phyloP scores from a whole-genome alignment of 2,113 vertebrate species.

The Ochotona princeps region DNA sequence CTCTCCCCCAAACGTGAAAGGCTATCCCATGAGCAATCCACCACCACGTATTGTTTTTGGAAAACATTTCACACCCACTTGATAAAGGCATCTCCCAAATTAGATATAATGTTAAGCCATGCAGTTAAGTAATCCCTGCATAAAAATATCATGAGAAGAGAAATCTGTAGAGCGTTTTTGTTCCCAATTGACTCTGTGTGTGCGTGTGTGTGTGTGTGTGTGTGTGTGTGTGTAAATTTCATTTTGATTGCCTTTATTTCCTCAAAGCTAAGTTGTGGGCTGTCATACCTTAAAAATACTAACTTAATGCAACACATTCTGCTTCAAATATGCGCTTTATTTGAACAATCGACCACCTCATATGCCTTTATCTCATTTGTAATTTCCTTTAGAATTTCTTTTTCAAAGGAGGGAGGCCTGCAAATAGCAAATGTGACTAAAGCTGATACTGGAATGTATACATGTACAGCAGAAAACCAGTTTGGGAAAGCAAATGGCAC shows the following conservation, averaged over 20 bases:
- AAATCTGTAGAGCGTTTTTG: not conserved
- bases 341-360: not conserved
- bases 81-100: not conserved
- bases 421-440: conserved; percentile 92
- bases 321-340: not conserved
- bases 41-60: not conserved
- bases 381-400: conserved; percentile 84
- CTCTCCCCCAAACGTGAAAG: not conserved
- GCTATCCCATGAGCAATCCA: not conserved
- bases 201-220: not conserved
- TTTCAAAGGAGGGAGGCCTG: conserved; percentile 92
- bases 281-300: not conserved
- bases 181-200: not conserved
- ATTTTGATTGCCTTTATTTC: not conserved
- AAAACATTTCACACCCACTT: not conserved
- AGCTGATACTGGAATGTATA: conserved; percentile 92
- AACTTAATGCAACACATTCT: not conserved
- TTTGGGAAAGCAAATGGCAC: conserved; percentile 94
- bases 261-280: not conserved
- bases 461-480: conserved; percentile 93
- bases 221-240: not conserved
- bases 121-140: not conserved
- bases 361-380: not conserved
- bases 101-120: not conserved
- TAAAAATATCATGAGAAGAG: not conserved